phyloP scores from a whole-genome alignment of 2,113 vertebrate genomes.

The Dendropsophus ebraccatus region DNA sequence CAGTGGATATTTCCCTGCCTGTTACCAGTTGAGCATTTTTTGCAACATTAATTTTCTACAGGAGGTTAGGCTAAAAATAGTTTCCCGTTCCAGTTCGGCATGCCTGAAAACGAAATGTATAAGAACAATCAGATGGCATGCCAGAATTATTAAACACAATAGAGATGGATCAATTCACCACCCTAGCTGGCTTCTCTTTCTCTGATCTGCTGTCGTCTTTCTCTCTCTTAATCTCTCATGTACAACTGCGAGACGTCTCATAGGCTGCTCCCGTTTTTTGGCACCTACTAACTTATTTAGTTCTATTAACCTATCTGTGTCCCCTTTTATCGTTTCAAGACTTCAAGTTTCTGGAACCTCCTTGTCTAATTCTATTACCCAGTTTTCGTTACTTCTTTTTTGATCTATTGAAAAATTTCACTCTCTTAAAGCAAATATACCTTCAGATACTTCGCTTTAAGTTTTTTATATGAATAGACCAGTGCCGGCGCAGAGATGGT shows the following conservation, averaged over 20 bases:
- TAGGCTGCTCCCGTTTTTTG: background rate
- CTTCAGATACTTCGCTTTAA: too few relatives aligned
- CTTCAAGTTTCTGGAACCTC: too few relatives aligned
- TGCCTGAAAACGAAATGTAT: background rate
- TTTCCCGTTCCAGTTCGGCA: background rate
- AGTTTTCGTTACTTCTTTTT: too few relatives aligned
- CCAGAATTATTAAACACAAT: background rate
- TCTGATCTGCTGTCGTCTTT: background rate
- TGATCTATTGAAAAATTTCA: too few relatives aligned
- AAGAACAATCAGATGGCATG: background rate
- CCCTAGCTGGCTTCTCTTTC: background rate
- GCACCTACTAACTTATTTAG: too few relatives aligned
- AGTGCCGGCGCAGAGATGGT: too few relatives aligned
- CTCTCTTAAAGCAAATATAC: too few relatives aligned
- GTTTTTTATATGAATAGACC: too few relatives aligned
- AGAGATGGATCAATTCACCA: background rate
- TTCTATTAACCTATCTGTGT: too few relatives aligned
- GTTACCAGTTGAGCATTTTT: background rate
- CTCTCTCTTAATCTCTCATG: background rate
- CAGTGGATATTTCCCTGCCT: background rate
- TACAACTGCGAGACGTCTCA: background rate
- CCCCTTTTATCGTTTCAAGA: too few relatives aligned
- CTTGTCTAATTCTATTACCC: too few relatives aligned
- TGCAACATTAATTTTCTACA: background rate
- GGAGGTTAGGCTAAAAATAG: background rate